phyloP scores from a whole-genome alignment of 2,113 vertebrate genomes.

The Chaenogobius annularis region DNA sequence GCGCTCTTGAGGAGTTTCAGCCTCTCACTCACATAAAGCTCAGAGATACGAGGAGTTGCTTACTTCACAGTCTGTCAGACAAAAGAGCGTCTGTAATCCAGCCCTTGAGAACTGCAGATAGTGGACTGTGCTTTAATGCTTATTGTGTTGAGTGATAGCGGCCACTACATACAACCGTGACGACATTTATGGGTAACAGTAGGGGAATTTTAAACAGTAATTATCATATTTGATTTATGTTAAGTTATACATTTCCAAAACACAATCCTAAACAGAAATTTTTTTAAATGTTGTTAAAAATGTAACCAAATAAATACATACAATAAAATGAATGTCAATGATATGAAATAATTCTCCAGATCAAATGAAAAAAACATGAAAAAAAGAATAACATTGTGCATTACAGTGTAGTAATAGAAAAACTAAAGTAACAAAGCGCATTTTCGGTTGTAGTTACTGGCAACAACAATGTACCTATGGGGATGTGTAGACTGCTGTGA shows the following conservation, averaged over 20 bases:
- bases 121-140: constrained; percentile 12
- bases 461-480: background rate
- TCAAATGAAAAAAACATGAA: background rate
- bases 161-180: background rate
- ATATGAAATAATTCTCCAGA: no score
- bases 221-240: background rate
- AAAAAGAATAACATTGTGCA: background rate
- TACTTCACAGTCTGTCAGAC: constrained; percentile 32
- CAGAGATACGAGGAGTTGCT: constrained; percentile 23
- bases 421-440: background rate
- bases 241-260: background rate
- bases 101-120: constrained; percentile 28
- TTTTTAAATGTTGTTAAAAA: no score
- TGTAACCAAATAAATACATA: no score
- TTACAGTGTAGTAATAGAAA: background rate
- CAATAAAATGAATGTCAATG: no score
- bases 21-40: constrained; percentile 7
- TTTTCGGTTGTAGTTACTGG: background rate
- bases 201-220: background rate
- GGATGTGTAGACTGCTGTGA: constrained; percentile 6
- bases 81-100: constrained; percentile 39
- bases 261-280: background rate
- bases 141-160: constrained; percentile 22
- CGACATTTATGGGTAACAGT: background rate
- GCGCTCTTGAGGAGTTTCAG: constrained; percentile 8